Conservation (phyloP, 2,888 invertebrate species). For the Drosophila parthenogenetica region DNA sequence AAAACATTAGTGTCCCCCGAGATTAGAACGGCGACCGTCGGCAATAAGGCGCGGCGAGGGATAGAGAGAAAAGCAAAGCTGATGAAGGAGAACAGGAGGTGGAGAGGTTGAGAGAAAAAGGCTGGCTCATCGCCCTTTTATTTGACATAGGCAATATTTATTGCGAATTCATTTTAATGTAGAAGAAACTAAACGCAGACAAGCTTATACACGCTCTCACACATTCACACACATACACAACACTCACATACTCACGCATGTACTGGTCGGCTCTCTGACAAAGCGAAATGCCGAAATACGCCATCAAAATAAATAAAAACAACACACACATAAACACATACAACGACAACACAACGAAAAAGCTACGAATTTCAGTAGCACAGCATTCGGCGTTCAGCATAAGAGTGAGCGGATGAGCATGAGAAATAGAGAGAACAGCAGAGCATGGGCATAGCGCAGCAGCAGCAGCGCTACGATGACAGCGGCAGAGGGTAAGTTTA, state of each 20-base stretch:
- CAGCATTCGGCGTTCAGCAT: slow-evolving; percentile 69
- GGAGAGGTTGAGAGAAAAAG: slow-evolving; percentile 43
- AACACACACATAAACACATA: slow-evolving; percentile 40
- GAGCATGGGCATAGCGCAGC: slow-evolving; percentile 43
- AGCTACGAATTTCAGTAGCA: slow-evolving; percentile 69
- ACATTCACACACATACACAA: slow-evolving; percentile 10
- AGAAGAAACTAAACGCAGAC: slow-evolving; percentile 56
- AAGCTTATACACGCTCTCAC: slow-evolving; percentile 37
- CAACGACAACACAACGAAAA: slow-evolving; percentile 49
- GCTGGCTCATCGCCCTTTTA: slow-evolving; percentile 79
- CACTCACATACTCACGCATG: neutral
- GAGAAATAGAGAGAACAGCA: slow-evolving; percentile 31
- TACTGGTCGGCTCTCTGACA: slow-evolving; percentile 54
- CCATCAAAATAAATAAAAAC: slow-evolving; percentile 78
- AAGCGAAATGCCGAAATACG: slow-evolving; percentile 75
- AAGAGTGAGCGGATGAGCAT: slow-evolving; percentile 33
- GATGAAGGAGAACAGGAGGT: neutral
- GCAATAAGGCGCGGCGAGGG: slow-evolving; percentile 6
- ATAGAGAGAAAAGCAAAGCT: slow-evolving; percentile 9
- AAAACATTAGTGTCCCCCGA: slow-evolving; percentile 78
- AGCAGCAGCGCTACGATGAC: slow-evolving; percentile 22
- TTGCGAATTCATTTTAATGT: slow-evolving; percentile 80
- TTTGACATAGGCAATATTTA: slow-evolving; percentile 80
- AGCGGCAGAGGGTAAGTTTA: slow-evolving; percentile 59
- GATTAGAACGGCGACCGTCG: slow-evolving; percentile 57